A percentile compares a stretch with the other conserved stretches of the same genome.
Evolutionary conservation across 1,140 invertebrate genomes (phyloP).

Genomic region (Papilio dardanus): DNA sequence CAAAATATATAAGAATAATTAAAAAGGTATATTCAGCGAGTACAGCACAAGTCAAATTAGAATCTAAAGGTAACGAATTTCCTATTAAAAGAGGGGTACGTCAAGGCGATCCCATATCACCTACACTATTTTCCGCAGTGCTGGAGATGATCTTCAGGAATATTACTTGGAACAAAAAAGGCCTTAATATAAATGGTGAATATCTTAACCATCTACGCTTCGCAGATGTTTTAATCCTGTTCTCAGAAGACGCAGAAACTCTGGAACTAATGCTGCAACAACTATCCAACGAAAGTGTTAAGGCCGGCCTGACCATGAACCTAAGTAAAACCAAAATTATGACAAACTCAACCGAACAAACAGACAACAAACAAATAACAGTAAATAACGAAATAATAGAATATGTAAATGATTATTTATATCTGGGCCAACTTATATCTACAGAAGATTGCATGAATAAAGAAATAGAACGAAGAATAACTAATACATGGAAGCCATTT

Average conservation of each 20-base stretch:
- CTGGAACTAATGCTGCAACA: constrained; percentile 40
- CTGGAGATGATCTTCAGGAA: background rate
- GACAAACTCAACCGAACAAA: constrained; percentile 40
- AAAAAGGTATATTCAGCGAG: constrained; percentile 32
- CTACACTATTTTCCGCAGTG: background rate
- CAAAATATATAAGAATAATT: constrained; percentile 34
- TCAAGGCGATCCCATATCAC: constrained; percentile 25
- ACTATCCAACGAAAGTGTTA: constrained; percentile 32
- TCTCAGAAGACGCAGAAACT: constrained; percentile 38
- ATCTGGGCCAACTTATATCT: constrained; percentile 44
- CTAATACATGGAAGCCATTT: constrained; percentile 46
- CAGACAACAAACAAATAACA: too few species aligned
- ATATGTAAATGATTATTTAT: constrained; percentile 46
- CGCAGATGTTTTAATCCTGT: constrained; percentile 52
- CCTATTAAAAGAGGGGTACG: constrained; percentile 33
- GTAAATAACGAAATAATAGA: constrained; percentile 42
- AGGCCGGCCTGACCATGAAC: constrained; percentile 44
- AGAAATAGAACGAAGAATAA: constrained; percentile 43
- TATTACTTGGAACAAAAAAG: constrained; percentile 38
- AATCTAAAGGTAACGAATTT: constrained; percentile 22
- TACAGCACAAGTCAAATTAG: constrained; percentile 25
- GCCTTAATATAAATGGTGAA: constrained; percentile 47
- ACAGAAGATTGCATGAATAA: constrained; percentile 38
- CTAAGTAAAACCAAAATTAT: constrained; percentile 45
- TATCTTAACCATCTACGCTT: constrained; percentile 53